These are phyloP conservation scores for Suillia variegata DNA, from an alignment of 2,888 invertebrate genomes.

Conservation along the genomic window DNA sequence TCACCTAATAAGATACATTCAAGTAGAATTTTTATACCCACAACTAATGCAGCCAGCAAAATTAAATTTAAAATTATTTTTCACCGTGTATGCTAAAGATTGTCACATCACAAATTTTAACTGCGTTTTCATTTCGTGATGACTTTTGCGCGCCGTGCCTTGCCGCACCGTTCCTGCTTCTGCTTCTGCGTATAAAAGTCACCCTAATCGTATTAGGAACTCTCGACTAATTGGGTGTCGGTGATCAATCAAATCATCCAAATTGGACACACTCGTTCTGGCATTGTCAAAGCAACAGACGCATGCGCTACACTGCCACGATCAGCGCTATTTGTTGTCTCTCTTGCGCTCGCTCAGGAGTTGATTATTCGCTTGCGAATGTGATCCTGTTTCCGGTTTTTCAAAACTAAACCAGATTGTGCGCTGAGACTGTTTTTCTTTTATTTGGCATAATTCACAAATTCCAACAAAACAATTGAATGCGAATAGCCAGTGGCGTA, in stretches of 20 bases:
- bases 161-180: too few relatives aligned
- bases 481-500: constrained; percentile 1
- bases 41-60: too few relatives aligned
- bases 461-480: constrained; percentile 21
- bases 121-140: too few relatives aligned
- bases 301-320: background rate
- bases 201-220: background rate
- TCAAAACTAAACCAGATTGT: constrained; percentile 49
- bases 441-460: constrained; percentile 22
- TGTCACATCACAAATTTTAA: too few relatives aligned
- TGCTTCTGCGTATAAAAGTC: too few relatives aligned
- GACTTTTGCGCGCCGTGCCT: too few relatives aligned
- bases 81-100: too few relatives aligned
- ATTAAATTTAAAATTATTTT: too few relatives aligned
- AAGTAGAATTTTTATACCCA: too few relatives aligned
- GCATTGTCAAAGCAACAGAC: constrained; percentile 37
- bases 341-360: background rate
- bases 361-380: constrained; percentile 6
- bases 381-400: constrained; percentile 49
- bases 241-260: constrained; percentile 46
- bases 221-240: constrained; percentile 49
- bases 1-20: too few relatives aligned
- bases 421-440: constrained; percentile 31
- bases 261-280: constrained; percentile 21
- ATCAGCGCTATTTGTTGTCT: too few relatives aligned